phyloP scores from a whole-genome alignment of 2,888 invertebrate genomes.

The Axea sp. region DNA sequence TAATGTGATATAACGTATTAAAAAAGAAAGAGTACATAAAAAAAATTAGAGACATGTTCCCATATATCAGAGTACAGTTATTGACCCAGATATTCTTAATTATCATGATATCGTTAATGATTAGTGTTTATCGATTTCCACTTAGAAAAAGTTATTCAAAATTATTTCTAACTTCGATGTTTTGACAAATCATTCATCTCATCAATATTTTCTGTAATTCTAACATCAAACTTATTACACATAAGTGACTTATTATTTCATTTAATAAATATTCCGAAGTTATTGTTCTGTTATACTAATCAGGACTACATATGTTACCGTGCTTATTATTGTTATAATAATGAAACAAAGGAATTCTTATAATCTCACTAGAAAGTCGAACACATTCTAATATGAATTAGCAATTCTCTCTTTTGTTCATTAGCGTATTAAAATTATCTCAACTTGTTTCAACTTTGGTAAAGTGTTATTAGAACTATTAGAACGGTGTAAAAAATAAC shows the following conservation, averaged over 20 bases:
- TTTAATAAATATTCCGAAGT: too few species aligned
- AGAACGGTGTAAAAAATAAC: conserved; percentile 22
- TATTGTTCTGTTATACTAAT: too few species aligned
- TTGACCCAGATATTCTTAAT: conserved; percentile 36
- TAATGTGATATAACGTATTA: too few species aligned
- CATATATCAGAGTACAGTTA: conserved; percentile 35
- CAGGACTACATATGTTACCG: too few species aligned
- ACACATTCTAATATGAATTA: conserved; percentile 4
- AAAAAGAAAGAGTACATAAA: too few species aligned
- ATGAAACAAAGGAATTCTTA: too few species aligned
- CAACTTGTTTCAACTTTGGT: conserved; percentile 3
- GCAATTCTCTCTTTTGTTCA: conserved; percentile 4
- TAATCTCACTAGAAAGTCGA: neutral
- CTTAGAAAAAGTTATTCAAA: conserved; percentile 19
- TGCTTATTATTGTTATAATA: neutral
- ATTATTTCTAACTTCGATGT: conserved; percentile 3
- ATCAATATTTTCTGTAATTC: neutral
- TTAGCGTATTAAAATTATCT: conserved; percentile 15
- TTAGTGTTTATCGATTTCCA: conserved; percentile 27
- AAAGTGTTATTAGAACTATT: conserved; percentile 24
- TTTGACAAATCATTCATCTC: neutral
- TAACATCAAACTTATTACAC: too few species aligned
- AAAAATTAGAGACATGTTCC: too few species aligned
- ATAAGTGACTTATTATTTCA: too few species aligned
- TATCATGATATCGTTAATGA: conserved; percentile 27